Conservation (phyloP, 2,888 invertebrate genomes). For the Dryocosmus kuriphilus region DNA sequence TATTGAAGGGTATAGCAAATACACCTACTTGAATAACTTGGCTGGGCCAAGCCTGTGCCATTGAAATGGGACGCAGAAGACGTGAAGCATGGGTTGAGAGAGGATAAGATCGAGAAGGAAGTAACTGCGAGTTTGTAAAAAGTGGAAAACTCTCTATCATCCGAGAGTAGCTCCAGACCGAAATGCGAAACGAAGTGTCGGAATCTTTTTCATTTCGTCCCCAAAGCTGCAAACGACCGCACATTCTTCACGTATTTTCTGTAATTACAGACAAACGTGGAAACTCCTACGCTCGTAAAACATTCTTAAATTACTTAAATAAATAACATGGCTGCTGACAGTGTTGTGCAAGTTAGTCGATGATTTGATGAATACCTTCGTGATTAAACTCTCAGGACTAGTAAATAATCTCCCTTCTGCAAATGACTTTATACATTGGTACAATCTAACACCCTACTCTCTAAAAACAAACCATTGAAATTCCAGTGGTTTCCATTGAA, state of each 20-base stretch:
- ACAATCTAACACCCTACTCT: constrained; percentile 14
- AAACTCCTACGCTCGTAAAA: neutral
- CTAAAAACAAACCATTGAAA: too few relatives aligned
- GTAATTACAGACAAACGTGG: constrained; percentile 1
- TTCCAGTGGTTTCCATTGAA: too few relatives aligned
- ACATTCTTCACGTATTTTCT: neutral
- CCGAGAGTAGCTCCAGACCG: constrained; percentile 48
- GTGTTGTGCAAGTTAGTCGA: neutral
- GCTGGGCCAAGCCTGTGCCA: constrained; percentile 40
- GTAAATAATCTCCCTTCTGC: neutral
- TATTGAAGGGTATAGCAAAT: constrained; percentile 46
- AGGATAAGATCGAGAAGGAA: constrained; percentile 30
- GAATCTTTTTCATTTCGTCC: constrained; percentile 47
- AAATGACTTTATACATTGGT: neutral
- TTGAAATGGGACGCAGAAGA: constrained; percentile 44
- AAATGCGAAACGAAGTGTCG: constrained; percentile 54
- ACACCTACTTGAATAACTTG: constrained; percentile 39
- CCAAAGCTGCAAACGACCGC: constrained; percentile 19
- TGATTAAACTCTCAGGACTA: neutral
- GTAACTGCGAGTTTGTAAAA: constrained; percentile 23
- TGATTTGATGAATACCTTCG: neutral
- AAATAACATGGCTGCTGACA: neutral
- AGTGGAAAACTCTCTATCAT: constrained; percentile 58
- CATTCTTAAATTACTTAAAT: neutral
- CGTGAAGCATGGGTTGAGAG: constrained; percentile 24